Percentiles rank a stretch among this genome's conserved stretches.
Conservation (phyloP, 2,797 vertebrate genomes). For the Anniella stebbinsi region DNA sequence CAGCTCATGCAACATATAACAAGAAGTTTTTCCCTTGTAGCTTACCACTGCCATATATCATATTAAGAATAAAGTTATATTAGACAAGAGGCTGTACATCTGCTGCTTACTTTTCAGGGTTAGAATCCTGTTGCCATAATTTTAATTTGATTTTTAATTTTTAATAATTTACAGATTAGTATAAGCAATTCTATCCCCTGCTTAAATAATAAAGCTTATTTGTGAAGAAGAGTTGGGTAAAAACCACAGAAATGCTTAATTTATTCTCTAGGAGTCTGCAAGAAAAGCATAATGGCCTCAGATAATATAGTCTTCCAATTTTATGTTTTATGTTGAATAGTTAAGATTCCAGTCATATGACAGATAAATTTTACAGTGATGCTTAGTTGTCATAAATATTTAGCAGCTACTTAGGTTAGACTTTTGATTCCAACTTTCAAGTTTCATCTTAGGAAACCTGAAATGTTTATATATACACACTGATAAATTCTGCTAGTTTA, state of each 20-base stretch:
- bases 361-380: slow-evolving; percentile 9
- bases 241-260: not conserved
- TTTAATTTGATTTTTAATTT: not conserved
- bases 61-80: not conserved
- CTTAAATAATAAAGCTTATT: not conserved
- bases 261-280: not conserved
- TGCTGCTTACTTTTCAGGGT: not conserved
- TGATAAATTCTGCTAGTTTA: slow-evolving; percentile 14
- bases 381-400: slow-evolving; percentile 7
- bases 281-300: not conserved
- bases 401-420: fast-evolving
- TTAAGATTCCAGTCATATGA: not conserved
- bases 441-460: not conserved
- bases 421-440: slow-evolving; percentile 32
- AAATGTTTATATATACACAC: slow-evolving; percentile 20
- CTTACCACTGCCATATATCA: not conserved
- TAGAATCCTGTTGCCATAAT: not conserved
- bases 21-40: no score
- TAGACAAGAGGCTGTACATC: not conserved
- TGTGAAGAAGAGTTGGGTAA: not conserved
- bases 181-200: not conserved
- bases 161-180: not conserved
- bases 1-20: not conserved
- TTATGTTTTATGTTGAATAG: not conserved
- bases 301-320: not conserved